Percentiles rank a stretch among this genome's conserved stretches.
Evolutionary conservation across 37 sponge, comb jelly and placozoan genomes (phyloP).

Genomic region (Ianthella basta): DNA sequence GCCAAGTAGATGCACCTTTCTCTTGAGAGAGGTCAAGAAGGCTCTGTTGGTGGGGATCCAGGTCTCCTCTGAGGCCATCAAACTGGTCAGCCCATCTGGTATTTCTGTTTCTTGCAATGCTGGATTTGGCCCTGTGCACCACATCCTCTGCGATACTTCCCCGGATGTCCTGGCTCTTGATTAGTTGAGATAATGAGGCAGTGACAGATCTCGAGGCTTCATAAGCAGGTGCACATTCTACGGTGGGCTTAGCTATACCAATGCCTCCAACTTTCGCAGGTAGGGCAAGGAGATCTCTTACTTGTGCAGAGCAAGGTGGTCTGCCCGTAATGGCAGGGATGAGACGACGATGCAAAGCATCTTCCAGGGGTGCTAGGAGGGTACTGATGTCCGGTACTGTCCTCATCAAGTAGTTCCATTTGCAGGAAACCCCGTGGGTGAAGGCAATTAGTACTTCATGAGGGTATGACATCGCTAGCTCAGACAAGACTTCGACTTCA

Average conservation of each 20-base stretch:
- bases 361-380: not conserved
- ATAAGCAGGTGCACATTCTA: no score
- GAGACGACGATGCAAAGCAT: not conserved
- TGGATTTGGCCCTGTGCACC: no score
- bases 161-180: no score
- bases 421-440: not conserved
- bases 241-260: not conserved
- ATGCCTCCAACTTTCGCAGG: not conserved
- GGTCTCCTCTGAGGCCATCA: no score
- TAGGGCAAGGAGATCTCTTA: not conserved
- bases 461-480: not conserved
- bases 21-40: no score
- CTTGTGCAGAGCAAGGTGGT: not conserved
- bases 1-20: no score
- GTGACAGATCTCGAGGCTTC: no score
- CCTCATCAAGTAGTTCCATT: not conserved
- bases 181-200: no score
- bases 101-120: no score
- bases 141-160: no score
- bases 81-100: no score
- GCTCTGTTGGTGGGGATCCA: no score
- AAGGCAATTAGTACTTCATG: not conserved
- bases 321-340: not conserved
- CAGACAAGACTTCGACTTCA: constrained; percentile 7
- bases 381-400: not conserved